Evolutionary conservation across 2,888 invertebrate species (phyloP).

Genomic region (Actias luna): DNA sequence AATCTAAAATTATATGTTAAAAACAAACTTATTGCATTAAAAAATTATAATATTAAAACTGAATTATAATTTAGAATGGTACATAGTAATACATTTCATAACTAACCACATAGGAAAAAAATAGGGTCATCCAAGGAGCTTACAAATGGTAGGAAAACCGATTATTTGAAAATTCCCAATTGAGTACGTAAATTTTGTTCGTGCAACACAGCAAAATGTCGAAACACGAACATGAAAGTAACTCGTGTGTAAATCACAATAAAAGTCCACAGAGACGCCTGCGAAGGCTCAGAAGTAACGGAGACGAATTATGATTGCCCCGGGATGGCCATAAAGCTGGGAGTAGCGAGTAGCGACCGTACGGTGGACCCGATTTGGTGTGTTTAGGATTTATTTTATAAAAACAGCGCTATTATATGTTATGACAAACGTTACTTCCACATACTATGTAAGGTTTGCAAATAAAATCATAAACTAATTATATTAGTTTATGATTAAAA

Average conservation of each 20-base stretch:
- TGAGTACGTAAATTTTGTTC: constrained; percentile 40
- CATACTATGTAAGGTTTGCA: constrained; percentile 4
- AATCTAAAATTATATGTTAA: too few relatives aligned
- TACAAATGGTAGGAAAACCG: background rate
- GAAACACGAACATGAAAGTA: constrained; percentile 46
- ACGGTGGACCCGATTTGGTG: constrained; percentile 40
- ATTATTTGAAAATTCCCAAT: background rate
- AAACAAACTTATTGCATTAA: too few relatives aligned
- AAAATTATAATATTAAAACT: too few relatives aligned
- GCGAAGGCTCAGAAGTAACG: constrained; percentile 52
- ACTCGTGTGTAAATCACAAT: constrained; percentile 75
- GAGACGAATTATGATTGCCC: constrained; percentile 66
- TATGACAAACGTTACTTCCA: constrained; percentile 3
- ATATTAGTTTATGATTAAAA: background rate
- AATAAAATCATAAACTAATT: background rate
- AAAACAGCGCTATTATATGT: constrained; percentile 5
- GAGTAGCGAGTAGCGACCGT: constrained; percentile 38
- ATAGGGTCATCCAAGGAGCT: too few relatives aligned
- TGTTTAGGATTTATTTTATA: constrained; percentile 28
- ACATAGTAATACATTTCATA: too few relatives aligned
- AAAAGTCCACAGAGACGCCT: constrained; percentile 74
- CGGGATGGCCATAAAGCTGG: constrained; percentile 53
- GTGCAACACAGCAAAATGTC: constrained; percentile 38
- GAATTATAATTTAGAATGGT: too few relatives aligned
- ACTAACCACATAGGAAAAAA: too few relatives aligned